Evolutionary conservation across 2,888 invertebrate species (phyloP).

Genomic region (Fragum sueziense): DNA sequence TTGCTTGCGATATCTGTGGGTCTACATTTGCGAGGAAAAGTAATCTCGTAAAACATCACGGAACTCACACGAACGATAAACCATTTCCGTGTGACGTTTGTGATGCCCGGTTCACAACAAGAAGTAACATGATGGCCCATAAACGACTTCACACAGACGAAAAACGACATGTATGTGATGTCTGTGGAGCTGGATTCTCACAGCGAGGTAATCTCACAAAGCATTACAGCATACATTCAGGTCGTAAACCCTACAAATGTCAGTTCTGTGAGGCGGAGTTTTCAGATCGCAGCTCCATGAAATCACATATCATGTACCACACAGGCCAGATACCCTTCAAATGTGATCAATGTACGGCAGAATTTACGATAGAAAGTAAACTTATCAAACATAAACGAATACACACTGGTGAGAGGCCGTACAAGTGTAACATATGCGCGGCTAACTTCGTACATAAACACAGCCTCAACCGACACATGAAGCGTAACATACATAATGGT

Average conservation of each 20-base stretch:
- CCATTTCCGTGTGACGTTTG: neutral
- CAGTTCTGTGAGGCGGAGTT: conserved; percentile 11
- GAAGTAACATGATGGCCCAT: neutral
- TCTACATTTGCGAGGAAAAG: neutral
- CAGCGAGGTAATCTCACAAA: conserved; percentile 5
- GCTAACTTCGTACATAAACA: conserved; percentile 2
- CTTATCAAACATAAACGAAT: conserved; percentile 14
- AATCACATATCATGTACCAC: conserved; percentile 33
- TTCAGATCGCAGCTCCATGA: neutral
- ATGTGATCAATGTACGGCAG: conserved; percentile 25
- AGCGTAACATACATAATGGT: conserved; percentile 7
- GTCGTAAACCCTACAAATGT: conserved; percentile 7
- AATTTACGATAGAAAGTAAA: neutral
- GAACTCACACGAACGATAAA: neutral
- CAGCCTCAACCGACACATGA: conserved; percentile 16
- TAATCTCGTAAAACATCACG: neutral
- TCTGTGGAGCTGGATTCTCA: neutral
- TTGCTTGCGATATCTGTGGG: neutral
- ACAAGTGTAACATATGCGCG: conserved; percentile 6
- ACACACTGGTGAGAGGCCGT: conserved; percentile 15
- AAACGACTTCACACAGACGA: neutral
- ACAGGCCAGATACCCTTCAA: conserved; percentile 34
- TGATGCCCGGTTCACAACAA: neutral
- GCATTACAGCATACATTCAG: conserved; percentile 17
- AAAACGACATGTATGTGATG: neutral